Evolutionary conservation across 1,140 invertebrate genomes (phyloP), one percentile per base, ranked within the genome.

Genomic region (Drosophila sp.): DNA sequence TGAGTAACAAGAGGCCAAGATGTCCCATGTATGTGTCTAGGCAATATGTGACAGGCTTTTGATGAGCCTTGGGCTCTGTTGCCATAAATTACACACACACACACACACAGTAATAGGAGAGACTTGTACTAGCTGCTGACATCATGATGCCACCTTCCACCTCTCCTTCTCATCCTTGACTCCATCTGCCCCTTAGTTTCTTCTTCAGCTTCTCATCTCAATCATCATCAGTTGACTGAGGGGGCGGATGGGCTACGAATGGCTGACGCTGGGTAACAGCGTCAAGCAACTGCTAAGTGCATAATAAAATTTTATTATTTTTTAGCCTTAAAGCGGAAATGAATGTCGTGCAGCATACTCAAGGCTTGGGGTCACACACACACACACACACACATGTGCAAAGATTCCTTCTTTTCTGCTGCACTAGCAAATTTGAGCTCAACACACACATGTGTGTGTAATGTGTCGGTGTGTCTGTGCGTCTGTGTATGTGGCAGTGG

Each of bases 301-400:
- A 83, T 87, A 89, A 89, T 87, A 86, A 79, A 86, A 87, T 80
- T 87, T 66, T 87, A 74, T 82, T 82, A 82, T 79, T 79, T 77
- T 70, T 62, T 55, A 50, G 72, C 79, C 79, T 76, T 71, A 33
- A 73, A 75, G 74, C 82, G 75, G 74, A 85, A 86, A 86, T 81
- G 68, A 81, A 86, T 80, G 82, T 80, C 64, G 57, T 76, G 73
- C 76, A 66, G 38, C 41, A 70, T 62, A 66, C 56, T 35, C 30
- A 57, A 23, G 56, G 11, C 55, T 57, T 57, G 44, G 44, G 44
- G 44, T 50, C 44, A 50, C 44, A 47, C 17, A 47, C 44, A 63
- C 61, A 64, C 62, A 63, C 2, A n/a, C 50, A 5, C 50, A 32
- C 50, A 41, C n/a, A 7, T 60, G 30, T 11, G 30, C 40, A 1